phyloP scores from a whole-genome alignment of 53 echinoderm and acorn worm genomes.

The Stichopus horrens region DNA sequence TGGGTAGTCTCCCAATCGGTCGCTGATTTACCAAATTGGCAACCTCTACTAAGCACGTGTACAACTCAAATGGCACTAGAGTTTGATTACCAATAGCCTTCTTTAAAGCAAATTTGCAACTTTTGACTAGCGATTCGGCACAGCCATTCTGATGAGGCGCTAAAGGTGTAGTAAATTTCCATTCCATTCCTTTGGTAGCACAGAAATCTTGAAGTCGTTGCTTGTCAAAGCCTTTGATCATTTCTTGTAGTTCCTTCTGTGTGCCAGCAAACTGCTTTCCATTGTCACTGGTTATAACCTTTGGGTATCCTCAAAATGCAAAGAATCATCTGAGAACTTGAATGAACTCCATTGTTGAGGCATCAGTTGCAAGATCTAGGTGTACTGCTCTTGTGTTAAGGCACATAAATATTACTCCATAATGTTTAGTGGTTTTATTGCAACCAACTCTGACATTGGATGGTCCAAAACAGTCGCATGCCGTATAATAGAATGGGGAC shows the following conservation, averaged over 20 bases:
- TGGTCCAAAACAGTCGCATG: constrained; percentile 57
- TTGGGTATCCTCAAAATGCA: constrained; percentile 40
- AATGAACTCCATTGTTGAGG: constrained; percentile 50
- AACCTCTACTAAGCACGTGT: constrained; percentile 54
- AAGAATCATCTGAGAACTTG: constrained; percentile 53
- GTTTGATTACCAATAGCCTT: constrained; percentile 61
- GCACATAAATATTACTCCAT: constrained; percentile 55
- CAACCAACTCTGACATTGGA: too few species aligned
- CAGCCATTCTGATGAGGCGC: constrained; percentile 63
- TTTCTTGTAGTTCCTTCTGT: constrained; percentile 40
- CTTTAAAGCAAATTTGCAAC: constrained; percentile 60
- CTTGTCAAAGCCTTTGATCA: constrained; percentile 42
- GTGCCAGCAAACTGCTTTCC: constrained; percentile 53
- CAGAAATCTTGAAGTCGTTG: constrained; percentile 36
- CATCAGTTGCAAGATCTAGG: constrained; percentile 51
- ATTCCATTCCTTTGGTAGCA: constrained; percentile 43
- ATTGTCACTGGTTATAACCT: constrained; percentile 48
- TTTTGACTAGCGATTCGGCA: constrained; percentile 51
- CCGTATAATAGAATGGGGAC: constrained; percentile 59
- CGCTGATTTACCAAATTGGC: constrained; percentile 56
- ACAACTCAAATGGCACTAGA: constrained; percentile 63
- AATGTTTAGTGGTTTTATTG: constrained; percentile 53
- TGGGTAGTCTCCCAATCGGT: constrained; percentile 57
- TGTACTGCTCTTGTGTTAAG: constrained; percentile 57
- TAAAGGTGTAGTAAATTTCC: constrained; percentile 46